phyloP scores from a whole-genome alignment of 2,113 vertebrate genomes.

The Balaeniceps rex region DNA sequence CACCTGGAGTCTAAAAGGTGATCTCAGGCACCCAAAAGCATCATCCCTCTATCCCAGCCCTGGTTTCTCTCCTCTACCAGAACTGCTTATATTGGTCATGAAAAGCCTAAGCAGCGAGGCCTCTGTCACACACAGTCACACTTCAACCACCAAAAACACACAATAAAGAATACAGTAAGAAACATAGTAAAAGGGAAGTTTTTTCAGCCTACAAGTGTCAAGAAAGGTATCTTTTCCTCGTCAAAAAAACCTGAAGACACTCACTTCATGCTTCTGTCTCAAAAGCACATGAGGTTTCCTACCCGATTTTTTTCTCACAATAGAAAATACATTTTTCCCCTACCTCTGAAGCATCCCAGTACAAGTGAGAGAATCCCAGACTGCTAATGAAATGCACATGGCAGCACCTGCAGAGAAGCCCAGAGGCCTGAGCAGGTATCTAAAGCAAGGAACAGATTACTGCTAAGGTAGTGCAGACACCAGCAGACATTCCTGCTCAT shows the following conservation, averaged over 20 bases:
- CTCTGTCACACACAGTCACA: not conserved
- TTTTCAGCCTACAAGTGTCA: not conserved
- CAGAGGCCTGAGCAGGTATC: not conserved
- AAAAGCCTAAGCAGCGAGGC: not conserved
- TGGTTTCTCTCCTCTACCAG: not conserved
- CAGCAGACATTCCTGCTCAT: constrained; percentile 9
- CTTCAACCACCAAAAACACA: fast-evolving
- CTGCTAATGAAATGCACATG: not conserved
- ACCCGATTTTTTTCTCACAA: not conserved
- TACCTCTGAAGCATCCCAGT: not conserved
- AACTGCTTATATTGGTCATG: not conserved
- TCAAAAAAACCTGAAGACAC: fast-evolving
- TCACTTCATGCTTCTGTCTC: not conserved
- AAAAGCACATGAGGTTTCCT: not conserved
- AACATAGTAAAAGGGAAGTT: fast-evolving
- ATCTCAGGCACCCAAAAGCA: not conserved
- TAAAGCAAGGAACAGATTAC: not conserved
- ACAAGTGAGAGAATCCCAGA: not conserved
- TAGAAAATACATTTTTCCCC: not conserved
- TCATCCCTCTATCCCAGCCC: not conserved
- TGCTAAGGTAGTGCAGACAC: not conserved
- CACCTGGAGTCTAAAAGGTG: not conserved
- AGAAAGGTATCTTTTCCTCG: fast-evolving
- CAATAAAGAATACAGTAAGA: not conserved
- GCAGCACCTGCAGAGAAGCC: not conserved